Percentiles rank a stretch among this genome's conserved stretches.
Conservation (phyloP, 2,888 invertebrate species). For the Apotomis turbidana region DNA sequence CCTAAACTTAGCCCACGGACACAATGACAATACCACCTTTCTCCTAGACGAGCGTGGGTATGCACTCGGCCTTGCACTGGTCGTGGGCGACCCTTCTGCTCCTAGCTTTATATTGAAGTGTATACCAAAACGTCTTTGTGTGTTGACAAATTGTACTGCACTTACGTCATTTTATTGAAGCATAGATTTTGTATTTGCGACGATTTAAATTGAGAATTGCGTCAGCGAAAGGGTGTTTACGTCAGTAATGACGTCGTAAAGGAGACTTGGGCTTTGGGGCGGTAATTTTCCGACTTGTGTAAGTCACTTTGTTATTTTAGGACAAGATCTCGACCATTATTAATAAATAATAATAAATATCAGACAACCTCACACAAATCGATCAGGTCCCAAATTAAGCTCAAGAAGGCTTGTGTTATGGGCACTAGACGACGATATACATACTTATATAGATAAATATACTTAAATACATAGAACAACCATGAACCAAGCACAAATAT, state of each 20-base stretch:
- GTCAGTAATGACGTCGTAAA: constrained; percentile 2
- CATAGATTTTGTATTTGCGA: not conserved
- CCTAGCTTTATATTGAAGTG: constrained; percentile 3
- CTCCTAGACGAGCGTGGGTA: constrained; percentile 76
- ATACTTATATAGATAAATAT: too few relatives aligned
- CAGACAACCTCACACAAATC: too few relatives aligned
- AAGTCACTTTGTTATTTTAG: not conserved
- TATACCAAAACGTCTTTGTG: not conserved
- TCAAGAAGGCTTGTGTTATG: too few relatives aligned
- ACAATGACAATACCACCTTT: constrained; percentile 59
- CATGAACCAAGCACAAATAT: too few relatives aligned
- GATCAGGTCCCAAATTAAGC: too few relatives aligned
- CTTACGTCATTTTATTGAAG: not conserved
- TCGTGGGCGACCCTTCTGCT: constrained; percentile 20
- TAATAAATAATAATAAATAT: too few relatives aligned
- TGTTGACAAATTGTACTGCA: not conserved
- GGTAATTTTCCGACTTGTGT: not conserved
- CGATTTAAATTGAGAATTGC: not conserved
- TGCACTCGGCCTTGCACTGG: constrained; percentile 63
- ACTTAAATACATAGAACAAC: too few relatives aligned
- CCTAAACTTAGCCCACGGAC: constrained; percentile 51
- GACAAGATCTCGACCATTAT: too few relatives aligned
- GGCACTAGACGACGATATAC: too few relatives aligned
- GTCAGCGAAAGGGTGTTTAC: not conserved
- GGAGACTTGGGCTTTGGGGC: not conserved